These are phyloP conservation scores for Anniella stebbinsi DNA, from an alignment of 2,797 vertebrate genomes.

Conservation along the genomic window DNA sequence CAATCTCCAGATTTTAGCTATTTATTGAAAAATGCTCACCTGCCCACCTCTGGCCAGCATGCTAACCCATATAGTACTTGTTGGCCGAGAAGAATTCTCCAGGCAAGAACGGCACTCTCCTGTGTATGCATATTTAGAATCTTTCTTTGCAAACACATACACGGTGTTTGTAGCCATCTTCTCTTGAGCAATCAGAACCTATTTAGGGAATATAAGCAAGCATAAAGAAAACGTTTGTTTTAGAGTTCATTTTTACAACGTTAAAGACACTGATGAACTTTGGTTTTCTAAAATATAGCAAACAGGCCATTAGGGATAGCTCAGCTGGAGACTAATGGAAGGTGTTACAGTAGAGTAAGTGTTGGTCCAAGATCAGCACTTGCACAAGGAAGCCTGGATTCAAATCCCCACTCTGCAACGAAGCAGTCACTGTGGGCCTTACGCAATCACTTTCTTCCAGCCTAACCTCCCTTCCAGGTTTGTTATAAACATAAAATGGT, in stretches of 20 bases:
- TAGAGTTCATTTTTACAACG: neutral
- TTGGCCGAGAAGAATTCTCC: constrained; percentile 97
- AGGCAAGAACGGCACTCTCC: constrained; percentile 96
- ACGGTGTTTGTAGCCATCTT: constrained; percentile 99
- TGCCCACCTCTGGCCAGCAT: constrained; percentile 99
- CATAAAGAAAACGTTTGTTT: neutral
- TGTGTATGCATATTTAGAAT: constrained; percentile 98
- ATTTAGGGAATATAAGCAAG: neutral
- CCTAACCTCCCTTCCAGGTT: neutral
- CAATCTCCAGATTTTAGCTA: neutral
- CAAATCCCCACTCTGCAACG: neutral
- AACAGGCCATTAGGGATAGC: neutral
- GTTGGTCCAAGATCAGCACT: neutral
- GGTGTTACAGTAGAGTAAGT: neutral
- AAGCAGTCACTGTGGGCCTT: neutral
- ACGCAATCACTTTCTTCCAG: neutral
- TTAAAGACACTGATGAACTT: neutral
- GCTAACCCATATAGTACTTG: constrained; percentile 99
- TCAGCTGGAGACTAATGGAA: neutral
- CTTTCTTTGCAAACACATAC: constrained; percentile 98
- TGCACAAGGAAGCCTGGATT: neutral
- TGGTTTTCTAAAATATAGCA: neutral
- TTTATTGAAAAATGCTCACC: constrained; percentile 76
- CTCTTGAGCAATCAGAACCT: constrained; percentile 99
- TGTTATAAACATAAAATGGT: neutral